Evolutionary conservation across 2,888 invertebrate species (phyloP), one percentile per base, ranked within the genome.

Genomic region (Halocaridina rubra): DNA sequence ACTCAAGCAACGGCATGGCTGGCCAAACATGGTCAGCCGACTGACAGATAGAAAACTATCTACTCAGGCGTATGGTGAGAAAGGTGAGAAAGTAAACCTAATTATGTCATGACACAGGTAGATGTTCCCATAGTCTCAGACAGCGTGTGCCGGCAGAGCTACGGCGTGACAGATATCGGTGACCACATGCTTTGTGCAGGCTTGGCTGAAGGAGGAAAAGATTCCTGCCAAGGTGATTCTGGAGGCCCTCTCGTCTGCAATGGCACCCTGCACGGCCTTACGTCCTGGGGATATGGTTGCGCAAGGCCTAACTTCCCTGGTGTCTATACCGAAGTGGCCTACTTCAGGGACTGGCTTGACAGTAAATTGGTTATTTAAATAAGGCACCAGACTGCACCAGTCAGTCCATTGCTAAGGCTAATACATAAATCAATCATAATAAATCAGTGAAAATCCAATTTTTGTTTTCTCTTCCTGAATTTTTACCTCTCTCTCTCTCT

Each of bases 161-260:
- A 89, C 61, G 81, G 86, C 19, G 64, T 57, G 8, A 39, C 29
- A 5, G 88, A 87, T 8, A 75, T 89, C 10, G 75, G 53, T 1
- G 89, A 89, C 59, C 79, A 84, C 29, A 89, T 89, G 88, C 84
- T 89, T 13, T 89, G 89, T 69, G 89, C 89, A 3, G 89, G 89
- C 8, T 24, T 67, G 8, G 75, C 75, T 33, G 81, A 86, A 10
- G 87, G 84, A 16, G 89, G 89, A 1, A 88, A 86, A 79, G 89
- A 89, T 57, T 80, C 89, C 33, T 89, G 89, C 53, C 89, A 89
- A 86, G 88, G 87, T 53, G 89, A 89, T 75, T 89, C 89, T 8
- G 89, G 89, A 3, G 89, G 89, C 39, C 89, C 89, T 10, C 72
- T 89, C 57, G 80, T 88, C 19, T 81, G 85, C 64, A 46, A 86